phyloP scores from a whole-genome alignment of 2,797 vertebrate genomes.

The Tenualosa ilisha region DNA sequence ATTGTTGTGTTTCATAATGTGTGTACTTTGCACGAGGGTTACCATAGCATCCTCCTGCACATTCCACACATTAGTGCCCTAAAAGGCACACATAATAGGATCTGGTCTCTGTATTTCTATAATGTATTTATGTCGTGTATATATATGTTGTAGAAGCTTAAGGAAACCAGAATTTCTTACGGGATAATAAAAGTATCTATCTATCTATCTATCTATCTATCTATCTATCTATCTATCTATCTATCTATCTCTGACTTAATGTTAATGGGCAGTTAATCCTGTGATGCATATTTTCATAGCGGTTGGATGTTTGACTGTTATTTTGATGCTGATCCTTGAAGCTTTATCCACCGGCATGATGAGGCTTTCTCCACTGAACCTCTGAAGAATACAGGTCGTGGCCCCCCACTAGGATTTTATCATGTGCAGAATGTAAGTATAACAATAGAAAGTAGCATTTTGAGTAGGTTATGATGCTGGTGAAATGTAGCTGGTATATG shows the following conservation, averaged over 20 bases:
- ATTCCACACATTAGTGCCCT: too few species aligned
- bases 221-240: too few species aligned
- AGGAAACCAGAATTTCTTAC: too few species aligned
- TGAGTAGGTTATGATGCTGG: too few species aligned
- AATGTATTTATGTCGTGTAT: too few species aligned
- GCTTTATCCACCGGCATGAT: conserved; percentile 96
- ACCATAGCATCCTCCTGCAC: too few species aligned
- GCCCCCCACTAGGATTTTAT: conserved; percentile 95
- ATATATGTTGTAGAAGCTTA: too few species aligned
- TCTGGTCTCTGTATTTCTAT: too few species aligned
- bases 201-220: neutral
- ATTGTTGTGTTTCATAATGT: too few species aligned
- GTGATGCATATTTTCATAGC: neutral
- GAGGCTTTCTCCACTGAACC: conserved; percentile 98
- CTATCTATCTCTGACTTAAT: neutral
- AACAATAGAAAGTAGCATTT: neutral
- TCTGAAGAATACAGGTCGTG: conserved; percentile 92
- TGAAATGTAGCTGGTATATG: neutral
- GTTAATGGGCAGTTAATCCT: neutral
- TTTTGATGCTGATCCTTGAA: conserved; percentile 56
- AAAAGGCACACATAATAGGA: too few species aligned
- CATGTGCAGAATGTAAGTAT: conserved; percentile 90
- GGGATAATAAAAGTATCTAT: too few species aligned
- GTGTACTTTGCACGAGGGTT: too few species aligned
- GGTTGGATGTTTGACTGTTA: neutral